Evolutionary conservation across 2,113 vertebrate species (phyloP).

Genomic region (Hippocampus abdominalis): DNA sequence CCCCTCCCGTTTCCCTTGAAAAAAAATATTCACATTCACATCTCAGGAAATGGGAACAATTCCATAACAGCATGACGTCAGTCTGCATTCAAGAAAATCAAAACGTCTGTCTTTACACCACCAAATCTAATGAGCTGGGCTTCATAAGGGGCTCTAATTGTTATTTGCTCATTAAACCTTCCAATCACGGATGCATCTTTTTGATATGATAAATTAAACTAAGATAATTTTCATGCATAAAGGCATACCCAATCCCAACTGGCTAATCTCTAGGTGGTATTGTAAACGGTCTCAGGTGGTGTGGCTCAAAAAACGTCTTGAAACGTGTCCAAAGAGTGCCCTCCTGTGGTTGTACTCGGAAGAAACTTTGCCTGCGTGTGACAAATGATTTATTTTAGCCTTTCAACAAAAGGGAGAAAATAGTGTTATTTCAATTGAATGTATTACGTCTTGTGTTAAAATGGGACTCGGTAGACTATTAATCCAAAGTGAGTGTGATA

Average conservation of each 20-base stretch:
- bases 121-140: background rate
- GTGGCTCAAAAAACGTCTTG: conserved; percentile 20
- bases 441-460: background rate
- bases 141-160: background rate
- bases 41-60: conserved; percentile 41
- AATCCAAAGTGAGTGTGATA: conserved; percentile 9
- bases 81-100: conserved; percentile 44
- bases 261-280: conserved; percentile 2
- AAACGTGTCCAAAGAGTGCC: conserved; percentile 60
- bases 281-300: conserved; percentile 17
- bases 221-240: conserved; percentile 12
- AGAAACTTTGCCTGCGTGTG: background rate
- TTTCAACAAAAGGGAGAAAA: background rate
- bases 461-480: background rate
- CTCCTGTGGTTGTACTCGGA: conserved; percentile 52
- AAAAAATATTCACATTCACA: conserved; percentile 26
- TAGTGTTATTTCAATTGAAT: conserved; percentile 8
- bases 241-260: conserved; percentile 20
- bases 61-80: background rate
- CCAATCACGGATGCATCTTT: background rate
- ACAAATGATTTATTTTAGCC: conserved; percentile 9
- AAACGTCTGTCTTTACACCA: conserved; percentile 41
- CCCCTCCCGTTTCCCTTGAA: background rate
- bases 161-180: background rate
- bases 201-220: conserved; percentile 24